Percentiles rank a stretch among this genome's conserved stretches.
Conservation (phyloP, 1,140 invertebrate species). For the Plectrocnemia conspersa region DNA sequence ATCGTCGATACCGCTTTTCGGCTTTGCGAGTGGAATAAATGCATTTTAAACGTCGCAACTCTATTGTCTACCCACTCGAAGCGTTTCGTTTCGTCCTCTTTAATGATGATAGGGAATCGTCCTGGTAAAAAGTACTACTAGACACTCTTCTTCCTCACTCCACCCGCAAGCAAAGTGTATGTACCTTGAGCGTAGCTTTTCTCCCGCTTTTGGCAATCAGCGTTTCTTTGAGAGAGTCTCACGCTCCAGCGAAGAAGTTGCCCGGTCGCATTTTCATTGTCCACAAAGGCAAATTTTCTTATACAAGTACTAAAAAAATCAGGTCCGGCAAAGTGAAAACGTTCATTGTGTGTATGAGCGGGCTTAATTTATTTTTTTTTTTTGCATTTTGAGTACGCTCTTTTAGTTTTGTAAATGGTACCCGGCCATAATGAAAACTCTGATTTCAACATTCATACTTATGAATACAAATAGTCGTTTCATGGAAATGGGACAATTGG, state of each 20-base stretch:
- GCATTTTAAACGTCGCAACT: constrained; percentile 1
- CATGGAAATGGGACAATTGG: too few species aligned
- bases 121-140: neutral
- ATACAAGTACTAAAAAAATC: too few species aligned
- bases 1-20: too few species aligned
- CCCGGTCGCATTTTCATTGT: constrained; percentile 11
- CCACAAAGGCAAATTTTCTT: constrained; percentile 13
- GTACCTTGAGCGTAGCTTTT: neutral
- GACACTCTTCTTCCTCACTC: neutral
- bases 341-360: too few species aligned
- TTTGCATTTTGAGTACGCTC: too few species aligned
- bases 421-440: too few species aligned
- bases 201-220: constrained; percentile 29
- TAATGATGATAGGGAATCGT: neutral
- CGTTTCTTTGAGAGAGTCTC: constrained; percentile 15
- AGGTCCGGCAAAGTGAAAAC: too few species aligned
- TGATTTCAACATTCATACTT: too few species aligned
- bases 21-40: neutral
- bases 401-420: too few species aligned
- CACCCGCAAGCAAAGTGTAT: neutral
- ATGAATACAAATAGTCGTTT: too few species aligned
- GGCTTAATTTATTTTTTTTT: too few species aligned
- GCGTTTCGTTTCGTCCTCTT: neutral
- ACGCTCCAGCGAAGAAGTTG: constrained; percentile 17
- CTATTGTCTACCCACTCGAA: neutral